Percentiles rank a stretch among this genome's conserved stretches.
Evolutionary conservation across 2,888 invertebrate genomes (phyloP).

Genomic region (Anarsia innoxiella): DNA sequence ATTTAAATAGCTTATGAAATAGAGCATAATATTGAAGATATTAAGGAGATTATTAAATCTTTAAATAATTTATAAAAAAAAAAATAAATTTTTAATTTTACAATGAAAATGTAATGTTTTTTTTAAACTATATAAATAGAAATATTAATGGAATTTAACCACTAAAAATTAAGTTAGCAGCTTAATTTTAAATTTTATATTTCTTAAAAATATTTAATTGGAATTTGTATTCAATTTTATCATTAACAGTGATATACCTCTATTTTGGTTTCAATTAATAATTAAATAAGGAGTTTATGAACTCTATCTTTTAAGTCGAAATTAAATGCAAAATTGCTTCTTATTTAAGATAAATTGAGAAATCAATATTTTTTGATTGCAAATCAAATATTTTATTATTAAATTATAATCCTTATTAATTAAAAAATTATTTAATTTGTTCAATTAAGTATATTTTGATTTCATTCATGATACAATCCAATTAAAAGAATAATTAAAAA

Average conservation of each 20-base stretch:
- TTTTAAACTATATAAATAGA: slow-evolving; percentile 77
- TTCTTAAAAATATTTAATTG: slow-evolving; percentile 78
- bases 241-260: slow-evolving; percentile 81
- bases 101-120: slow-evolving; percentile 81
- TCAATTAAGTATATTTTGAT: slow-evolving; percentile 61
- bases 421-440: slow-evolving; percentile 40
- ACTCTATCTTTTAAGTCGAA: slow-evolving; percentile 63
- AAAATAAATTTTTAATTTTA: slow-evolving; percentile 68
- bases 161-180: slow-evolving; percentile 79
- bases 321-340: slow-evolving; percentile 71
- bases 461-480: slow-evolving; percentile 56
- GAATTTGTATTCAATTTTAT: slow-evolving; percentile 71
- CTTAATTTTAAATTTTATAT: slow-evolving; percentile 70
- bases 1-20: slow-evolving; percentile 52
- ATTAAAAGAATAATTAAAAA: slow-evolving; percentile 74
- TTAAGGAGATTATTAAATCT: slow-evolving; percentile 45
- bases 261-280: slow-evolving; percentile 76
- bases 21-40: slow-evolving; percentile 60
- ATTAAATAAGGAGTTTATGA: slow-evolving; percentile 67
- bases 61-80: slow-evolving; percentile 40
- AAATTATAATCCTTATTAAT: slow-evolving; percentile 58
- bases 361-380: slow-evolving; percentile 53
- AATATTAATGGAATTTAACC: slow-evolving; percentile 63
- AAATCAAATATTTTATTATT: slow-evolving; percentile 56
- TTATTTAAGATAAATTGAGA: slow-evolving; percentile 71